phyloP scores from a whole-genome alignment of 2,888 invertebrate species.

The Dysmachus trigonus region DNA sequence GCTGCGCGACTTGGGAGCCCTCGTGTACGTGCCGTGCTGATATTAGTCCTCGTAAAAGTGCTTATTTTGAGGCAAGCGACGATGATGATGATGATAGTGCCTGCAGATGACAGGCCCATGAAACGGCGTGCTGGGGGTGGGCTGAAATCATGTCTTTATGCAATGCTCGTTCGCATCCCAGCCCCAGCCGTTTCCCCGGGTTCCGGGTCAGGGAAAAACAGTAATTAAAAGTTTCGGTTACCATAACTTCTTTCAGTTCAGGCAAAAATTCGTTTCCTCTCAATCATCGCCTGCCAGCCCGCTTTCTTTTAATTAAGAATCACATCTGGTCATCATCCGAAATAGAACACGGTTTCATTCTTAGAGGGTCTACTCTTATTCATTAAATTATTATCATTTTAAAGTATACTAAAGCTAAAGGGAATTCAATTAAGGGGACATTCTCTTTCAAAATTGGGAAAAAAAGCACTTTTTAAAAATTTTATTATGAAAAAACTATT shows the following conservation, averaged over 20 bases:
- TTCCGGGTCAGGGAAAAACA: background rate
- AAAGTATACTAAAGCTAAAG: background rate
- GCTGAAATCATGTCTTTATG: background rate
- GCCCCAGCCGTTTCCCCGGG: background rate
- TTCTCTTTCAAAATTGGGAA: too few species aligned
- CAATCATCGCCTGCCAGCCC: background rate
- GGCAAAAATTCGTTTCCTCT: background rate
- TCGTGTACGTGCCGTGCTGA: constrained; percentile 26
- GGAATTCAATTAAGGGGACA: background rate
- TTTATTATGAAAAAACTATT: too few species aligned
- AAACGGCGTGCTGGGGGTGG: background rate
- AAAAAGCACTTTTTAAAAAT: too few species aligned
- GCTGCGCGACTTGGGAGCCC: background rate
- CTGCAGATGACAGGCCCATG: background rate
- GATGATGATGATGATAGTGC: background rate
- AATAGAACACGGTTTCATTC: background rate
- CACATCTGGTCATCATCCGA: background rate
- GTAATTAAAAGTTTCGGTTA: constrained; percentile 9
- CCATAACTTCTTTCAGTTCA: background rate
- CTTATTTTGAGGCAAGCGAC: constrained; percentile 14
- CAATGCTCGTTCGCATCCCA: background rate
- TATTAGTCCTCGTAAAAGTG: constrained; percentile 14
- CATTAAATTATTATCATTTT: background rate
- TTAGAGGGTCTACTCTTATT: background rate
- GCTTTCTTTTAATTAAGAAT: background rate